Base-by-base conservation (phyloP, 2,888 invertebrate genomes). In the Emmelina monodactyla region DNA sequence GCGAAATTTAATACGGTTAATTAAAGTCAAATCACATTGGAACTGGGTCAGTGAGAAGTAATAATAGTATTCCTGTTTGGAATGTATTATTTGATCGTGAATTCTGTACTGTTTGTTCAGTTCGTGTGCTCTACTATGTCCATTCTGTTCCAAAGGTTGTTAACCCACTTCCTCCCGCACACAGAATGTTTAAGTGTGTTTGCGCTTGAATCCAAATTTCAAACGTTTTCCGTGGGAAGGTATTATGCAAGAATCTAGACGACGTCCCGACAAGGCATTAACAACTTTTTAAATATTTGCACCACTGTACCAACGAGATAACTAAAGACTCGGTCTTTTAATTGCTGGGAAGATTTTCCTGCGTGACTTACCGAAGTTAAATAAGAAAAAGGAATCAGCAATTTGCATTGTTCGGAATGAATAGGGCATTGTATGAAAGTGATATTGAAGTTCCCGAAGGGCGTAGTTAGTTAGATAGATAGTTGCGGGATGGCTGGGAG, bases 121-220 rank as follows among this genome's bases (percentile, higher is more conserved):
- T 50, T 53, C 58, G 58, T 64, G 65, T 58, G 57, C 51, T 58
- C 51, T 46, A 47, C 49, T 53, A 45, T 53, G 51, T 51, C 51
- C 52, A 43, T 56, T 50, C 52, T 49, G 50, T 47, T 53, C 53
- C 52, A 51, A 54, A 73, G 73, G 73, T 73, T 67, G 63, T 63
- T 68, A 68, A 62, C 72, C 72, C 50, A 71, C 58, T 72, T 73
- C 49, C 39, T 37, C 47, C 35, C 37, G 34, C 31, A 30, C 30
- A 31, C 31, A 19, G n/a, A 37, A 16, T 37, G 32, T 32, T 34
- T 38, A 32, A 22, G 33, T 16, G 31, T 46, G 38, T 47, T 46
- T 46, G 41, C 36, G 37, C 41, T 45, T 37, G 30, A 39, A 44
- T 36, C 40, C 37, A 41, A 44, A 35, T 44, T 29, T 29, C 14